A percentile compares a stretch with the other conserved stretches of the same genome.
These are phyloP conservation scores for Lagopus leucura DNA, from an alignment of 2,113 vertebrate species.

Conservation along the genomic window DNA sequence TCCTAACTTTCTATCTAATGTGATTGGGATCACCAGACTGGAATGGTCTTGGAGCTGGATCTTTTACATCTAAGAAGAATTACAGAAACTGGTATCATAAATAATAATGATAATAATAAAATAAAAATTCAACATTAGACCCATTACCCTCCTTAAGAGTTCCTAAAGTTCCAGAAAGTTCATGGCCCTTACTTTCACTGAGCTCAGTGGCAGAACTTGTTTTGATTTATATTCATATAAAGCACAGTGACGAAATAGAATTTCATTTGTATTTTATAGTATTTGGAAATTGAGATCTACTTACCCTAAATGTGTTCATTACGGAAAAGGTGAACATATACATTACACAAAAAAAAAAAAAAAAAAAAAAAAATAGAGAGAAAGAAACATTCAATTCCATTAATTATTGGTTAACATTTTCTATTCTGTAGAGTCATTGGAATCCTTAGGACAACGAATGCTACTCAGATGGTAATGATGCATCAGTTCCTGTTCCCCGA, in stretches of 20 bases:
- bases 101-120: neutral
- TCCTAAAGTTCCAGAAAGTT: neutral
- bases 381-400: neutral
- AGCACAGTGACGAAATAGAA: neutral
- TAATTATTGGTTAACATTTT: neutral
- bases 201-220: neutral
- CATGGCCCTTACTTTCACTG: neutral
- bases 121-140: rapidly evolving
- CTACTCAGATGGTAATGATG: neutral
- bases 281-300: neutral
- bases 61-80: neutral
- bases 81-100: neutral
- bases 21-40: neutral
- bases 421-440: neutral
- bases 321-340: neutral
- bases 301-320: neutral
- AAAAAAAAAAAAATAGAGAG: neutral
- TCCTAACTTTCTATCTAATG: neutral
- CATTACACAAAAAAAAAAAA: neutral
- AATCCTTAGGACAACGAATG: neutral
- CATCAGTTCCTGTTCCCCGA: neutral
- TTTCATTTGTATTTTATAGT: neutral
- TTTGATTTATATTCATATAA: neutral
- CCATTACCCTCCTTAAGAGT: neutral
- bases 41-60: neutral